Percentiles rank a stretch among this genome's conserved stretches.
These are phyloP conservation scores for Castor canadensis DNA, from an alignment of 2,113 vertebrate species.

Conservation along the genomic window DNA sequence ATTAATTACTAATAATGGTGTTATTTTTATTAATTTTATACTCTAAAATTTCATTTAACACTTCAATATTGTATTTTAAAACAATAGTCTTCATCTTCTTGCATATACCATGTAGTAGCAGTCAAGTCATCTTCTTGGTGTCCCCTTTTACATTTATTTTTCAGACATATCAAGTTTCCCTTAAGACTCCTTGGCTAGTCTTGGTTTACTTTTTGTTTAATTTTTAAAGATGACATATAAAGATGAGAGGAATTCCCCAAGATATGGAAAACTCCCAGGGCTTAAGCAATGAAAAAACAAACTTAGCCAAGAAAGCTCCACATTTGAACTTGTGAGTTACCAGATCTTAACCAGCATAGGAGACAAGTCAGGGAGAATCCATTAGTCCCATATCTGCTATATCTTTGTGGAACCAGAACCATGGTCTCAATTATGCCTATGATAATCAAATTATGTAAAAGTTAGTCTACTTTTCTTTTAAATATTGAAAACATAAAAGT, in stretches of 20 bases:
- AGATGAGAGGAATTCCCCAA: background rate
- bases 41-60: background rate
- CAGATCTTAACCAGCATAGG: background rate
- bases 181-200: background rate
- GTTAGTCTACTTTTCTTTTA: background rate
- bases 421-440: background rate
- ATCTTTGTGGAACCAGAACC: background rate
- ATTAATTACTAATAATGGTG: background rate
- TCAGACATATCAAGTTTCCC: background rate
- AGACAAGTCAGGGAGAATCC: background rate
- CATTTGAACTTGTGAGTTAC: background rate
- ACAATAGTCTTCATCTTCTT: background rate
- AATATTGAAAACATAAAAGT: background rate
- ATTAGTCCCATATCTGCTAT: background rate
- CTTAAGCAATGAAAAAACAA: background rate
- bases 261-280: background rate
- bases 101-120: background rate
- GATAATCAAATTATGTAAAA: background rate
- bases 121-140: background rate
- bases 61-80: background rate
- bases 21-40: slow-evolving; percentile 19
- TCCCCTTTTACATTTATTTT: slow-evolving; percentile 20
- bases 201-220: background rate
- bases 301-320: background rate
- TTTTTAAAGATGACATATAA: background rate